Percentiles rank a stretch among this genome's conserved stretches.
These are phyloP conservation scores for Nematolebias whitei DNA, from an alignment of 2,113 vertebrate genomes.

Conservation along the genomic window DNA sequence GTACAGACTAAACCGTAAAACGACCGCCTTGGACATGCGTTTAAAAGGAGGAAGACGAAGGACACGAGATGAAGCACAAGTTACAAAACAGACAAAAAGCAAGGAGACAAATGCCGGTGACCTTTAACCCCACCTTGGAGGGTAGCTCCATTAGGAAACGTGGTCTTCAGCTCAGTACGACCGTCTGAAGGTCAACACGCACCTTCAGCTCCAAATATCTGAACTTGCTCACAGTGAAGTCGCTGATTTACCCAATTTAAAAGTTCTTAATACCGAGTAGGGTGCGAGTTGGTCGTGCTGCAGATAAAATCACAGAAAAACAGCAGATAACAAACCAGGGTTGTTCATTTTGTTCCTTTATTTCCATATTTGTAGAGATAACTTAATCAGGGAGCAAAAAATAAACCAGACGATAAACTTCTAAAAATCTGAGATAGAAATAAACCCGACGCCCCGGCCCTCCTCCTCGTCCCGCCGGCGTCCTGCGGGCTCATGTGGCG, in stretches of 20 bases:
- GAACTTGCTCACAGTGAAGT: background rate
- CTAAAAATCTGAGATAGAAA: conserved; percentile 98
- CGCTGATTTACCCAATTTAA: too few species aligned
- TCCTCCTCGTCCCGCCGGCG: conserved; percentile 62
- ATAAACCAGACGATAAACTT: conserved; percentile 89
- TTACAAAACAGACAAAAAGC: too few species aligned
- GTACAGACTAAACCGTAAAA: too few species aligned
- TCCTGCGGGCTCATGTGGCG: conserved; percentile 89
- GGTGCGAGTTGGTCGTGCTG: too few species aligned
- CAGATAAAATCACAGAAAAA: too few species aligned
- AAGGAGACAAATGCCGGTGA: too few species aligned
- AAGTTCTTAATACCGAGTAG: too few species aligned
- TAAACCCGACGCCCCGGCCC: conserved; percentile 62
- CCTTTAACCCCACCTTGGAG: background rate
- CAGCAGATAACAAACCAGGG: background rate
- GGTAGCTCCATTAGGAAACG: background rate
- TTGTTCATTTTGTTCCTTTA: conserved; percentile 82
- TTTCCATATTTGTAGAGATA: conserved; percentile 92
- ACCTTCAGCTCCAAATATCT: too few species aligned
- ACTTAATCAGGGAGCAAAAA: conserved; percentile 89
- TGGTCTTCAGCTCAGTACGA: background rate
- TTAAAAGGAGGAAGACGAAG: too few species aligned
- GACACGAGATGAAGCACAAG: too few species aligned
- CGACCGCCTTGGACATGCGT: too few species aligned
- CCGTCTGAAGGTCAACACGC: too few species aligned